Conservation (phyloP, 1,140 invertebrate species). For the Pseudoatta argentina region DNA sequence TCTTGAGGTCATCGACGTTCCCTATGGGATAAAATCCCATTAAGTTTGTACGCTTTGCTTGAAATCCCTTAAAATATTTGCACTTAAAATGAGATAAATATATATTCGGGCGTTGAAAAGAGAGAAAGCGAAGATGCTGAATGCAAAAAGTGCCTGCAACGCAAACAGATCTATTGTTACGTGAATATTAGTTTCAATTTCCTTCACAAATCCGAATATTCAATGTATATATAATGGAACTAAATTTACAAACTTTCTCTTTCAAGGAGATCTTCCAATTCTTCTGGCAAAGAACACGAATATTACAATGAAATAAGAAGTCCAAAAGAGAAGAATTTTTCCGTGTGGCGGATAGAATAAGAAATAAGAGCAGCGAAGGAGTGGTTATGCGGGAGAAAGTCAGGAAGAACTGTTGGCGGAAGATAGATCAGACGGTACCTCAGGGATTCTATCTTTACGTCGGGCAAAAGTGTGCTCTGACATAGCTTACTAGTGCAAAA, state of each 20-base stretch:
- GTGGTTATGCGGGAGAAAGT: slow-evolving; percentile 28
- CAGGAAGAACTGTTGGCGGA: slow-evolving; percentile 58
- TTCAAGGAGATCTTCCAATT: neutral
- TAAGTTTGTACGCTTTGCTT: too few relatives aligned
- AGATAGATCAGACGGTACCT: slow-evolving; percentile 74
- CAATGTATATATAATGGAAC: neutral
- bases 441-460: slow-evolving; percentile 61
- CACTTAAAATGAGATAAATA: too few relatives aligned
- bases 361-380: slow-evolving; percentile 62
- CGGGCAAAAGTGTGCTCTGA: slow-evolving; percentile 22
- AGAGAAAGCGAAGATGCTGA: too few relatives aligned
- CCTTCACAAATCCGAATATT: neutral
- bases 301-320: slow-evolving; percentile 37
- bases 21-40: neutral
- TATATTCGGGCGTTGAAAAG: too few relatives aligned
- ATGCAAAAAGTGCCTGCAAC: too few relatives aligned
- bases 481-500: slow-evolving; percentile 8
- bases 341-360: slow-evolving; percentile 52
- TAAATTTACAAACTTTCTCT: neutral
- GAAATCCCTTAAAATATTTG: too few relatives aligned
- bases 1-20: slow-evolving; percentile 7
- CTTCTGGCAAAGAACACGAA: slow-evolving; percentile 3
- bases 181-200: neutral
- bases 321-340: slow-evolving; percentile 54
- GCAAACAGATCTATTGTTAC: neutral